These are phyloP conservation scores for Heteromurus nitidus DNA, from an alignment of 2,888 invertebrate species.

Conservation along the genomic window DNA sequence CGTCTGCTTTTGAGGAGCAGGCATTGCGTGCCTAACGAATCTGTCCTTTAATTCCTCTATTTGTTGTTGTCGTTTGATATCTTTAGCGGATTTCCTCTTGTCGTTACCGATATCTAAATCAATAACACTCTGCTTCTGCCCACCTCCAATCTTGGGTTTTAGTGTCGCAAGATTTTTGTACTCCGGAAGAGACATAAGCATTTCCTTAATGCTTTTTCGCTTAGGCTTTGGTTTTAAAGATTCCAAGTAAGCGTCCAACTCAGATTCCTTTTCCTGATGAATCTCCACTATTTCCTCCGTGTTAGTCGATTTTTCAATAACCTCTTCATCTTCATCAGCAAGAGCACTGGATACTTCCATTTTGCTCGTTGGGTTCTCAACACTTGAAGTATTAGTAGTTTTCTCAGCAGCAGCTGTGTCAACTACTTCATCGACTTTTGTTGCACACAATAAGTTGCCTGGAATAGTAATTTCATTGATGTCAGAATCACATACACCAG, in stretches of 20 bases:
- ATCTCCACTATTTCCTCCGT: not conserved
- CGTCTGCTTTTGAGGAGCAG: slow-evolving; percentile 77
- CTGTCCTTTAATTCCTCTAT: slow-evolving; percentile 83
- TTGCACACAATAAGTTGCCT: no score
- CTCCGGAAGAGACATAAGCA: slow-evolving; percentile 62
- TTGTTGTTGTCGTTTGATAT: slow-evolving; percentile 75
- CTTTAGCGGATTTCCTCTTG: slow-evolving; percentile 76
- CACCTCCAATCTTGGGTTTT: slow-evolving; percentile 79
- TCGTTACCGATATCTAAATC: slow-evolving; percentile 76
- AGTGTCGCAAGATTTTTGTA: slow-evolving; percentile 73
- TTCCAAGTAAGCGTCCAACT: slow-evolving; percentile 58
- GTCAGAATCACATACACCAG: no score
- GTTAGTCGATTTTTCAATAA: no score
- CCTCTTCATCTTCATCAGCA: no score
- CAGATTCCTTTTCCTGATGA: slow-evolving; percentile 47
- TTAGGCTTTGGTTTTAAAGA: slow-evolving; percentile 62
- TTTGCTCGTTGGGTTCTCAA: no score
- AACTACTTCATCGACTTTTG: no score
- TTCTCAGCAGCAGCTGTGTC: no score
- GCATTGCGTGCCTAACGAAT: slow-evolving; percentile 81
- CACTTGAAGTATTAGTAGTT: no score
- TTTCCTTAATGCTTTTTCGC: slow-evolving; percentile 62
- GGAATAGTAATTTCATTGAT: no score
- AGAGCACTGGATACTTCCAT: no score
- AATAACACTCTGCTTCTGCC: slow-evolving; percentile 78